These are phyloP conservation scores for Alitta virens DNA, from an alignment of 2,888 invertebrate species.

Conservation along the genomic window DNA sequence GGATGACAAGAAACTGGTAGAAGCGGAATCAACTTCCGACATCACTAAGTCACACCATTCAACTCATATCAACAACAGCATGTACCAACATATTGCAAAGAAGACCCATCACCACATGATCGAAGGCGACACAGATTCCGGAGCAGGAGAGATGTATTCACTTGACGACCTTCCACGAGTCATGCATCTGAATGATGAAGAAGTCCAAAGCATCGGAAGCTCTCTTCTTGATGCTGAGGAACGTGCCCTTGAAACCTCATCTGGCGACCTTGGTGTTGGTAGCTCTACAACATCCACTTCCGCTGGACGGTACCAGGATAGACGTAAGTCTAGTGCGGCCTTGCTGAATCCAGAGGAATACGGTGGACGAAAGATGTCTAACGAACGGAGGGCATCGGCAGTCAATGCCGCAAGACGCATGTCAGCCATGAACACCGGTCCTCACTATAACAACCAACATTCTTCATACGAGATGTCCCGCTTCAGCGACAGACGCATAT, in stretches of 20 bases:
- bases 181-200: slow-evolving; percentile 23
- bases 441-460: neutral
- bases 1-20: slow-evolving; percentile 25
- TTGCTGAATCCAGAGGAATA: slow-evolving; percentile 6
- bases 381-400: slow-evolving; percentile 10
- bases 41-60: slow-evolving; percentile 5
- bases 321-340: slow-evolving; percentile 1
- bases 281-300: neutral
- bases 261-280: slow-evolving; percentile 7
- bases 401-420: slow-evolving; percentile 14
- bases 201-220: slow-evolving; percentile 26
- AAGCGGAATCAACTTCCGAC: slow-evolving; percentile 22
- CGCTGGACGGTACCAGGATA: neutral
- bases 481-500: slow-evolving; percentile 7
- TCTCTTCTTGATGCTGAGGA: slow-evolving; percentile 26
- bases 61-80: slow-evolving; percentile 9
- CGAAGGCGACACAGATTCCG: slow-evolving; percentile 16
- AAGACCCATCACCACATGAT: slow-evolving; percentile 14
- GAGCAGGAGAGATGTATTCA: slow-evolving; percentile 22
- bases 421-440: neutral
- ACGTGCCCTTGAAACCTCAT: slow-evolving; percentile 18
- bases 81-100: slow-evolving; percentile 4
- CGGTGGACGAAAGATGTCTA: slow-evolving; percentile 6
- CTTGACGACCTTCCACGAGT: slow-evolving; percentile 27
- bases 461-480: neutral